phyloP scores from a whole-genome alignment of 2,113 vertebrate genomes.

The Peromyscus leucopus region DNA sequence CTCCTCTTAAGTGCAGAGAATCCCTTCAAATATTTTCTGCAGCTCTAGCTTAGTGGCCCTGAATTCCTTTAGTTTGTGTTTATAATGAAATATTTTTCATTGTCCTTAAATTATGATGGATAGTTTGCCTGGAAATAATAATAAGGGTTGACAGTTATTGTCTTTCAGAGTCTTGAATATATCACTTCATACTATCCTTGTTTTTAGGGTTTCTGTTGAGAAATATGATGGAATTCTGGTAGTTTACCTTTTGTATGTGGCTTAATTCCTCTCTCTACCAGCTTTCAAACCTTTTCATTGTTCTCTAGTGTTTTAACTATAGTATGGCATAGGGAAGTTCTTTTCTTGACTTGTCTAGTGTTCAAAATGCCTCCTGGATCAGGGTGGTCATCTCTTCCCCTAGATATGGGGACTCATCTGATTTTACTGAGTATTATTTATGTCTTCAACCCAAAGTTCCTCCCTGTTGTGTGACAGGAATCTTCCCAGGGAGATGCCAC shows the following conservation, averaged over 20 bases:
- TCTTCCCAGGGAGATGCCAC: background rate
- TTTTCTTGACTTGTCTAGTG: background rate
- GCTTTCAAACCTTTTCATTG: background rate
- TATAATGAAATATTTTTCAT: background rate
- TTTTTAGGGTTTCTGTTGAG: background rate
- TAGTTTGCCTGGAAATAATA: background rate
- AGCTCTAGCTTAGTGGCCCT: background rate
- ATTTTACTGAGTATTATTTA: background rate
- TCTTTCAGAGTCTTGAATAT: background rate
- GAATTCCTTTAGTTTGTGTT: background rate
- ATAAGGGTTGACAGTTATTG: background rate
- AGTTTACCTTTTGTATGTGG: background rate
- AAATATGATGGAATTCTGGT: background rate
- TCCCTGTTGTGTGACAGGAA: background rate
- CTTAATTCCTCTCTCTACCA: background rate
- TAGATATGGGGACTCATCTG: background rate
- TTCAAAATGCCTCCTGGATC: background rate
- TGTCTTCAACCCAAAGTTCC: background rate
- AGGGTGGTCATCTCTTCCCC: background rate
- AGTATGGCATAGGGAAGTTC: background rate
- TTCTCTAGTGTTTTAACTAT: background rate
- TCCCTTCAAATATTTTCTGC: background rate
- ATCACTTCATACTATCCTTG: background rate
- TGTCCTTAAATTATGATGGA: background rate
- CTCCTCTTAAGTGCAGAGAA: background rate